A percentile compares a stretch with the other conserved stretches of the same genome.
These are phyloP conservation scores for Heterodera filipjevi DNA, from an alignment of 2,888 invertebrate genomes.

Conservation along the genomic window DNA sequence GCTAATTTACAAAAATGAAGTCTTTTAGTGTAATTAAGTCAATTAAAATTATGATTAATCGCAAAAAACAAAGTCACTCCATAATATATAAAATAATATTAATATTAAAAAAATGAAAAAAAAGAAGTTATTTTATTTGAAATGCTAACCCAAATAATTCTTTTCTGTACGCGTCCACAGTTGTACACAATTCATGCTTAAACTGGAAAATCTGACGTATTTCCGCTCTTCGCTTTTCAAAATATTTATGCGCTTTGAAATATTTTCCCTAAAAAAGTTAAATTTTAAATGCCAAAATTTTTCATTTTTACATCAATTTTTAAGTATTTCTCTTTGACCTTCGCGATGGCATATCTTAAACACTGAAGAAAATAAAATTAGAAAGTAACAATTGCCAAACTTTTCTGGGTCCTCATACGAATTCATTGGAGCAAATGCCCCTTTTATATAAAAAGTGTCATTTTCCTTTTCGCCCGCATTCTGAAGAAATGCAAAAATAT, in stretches of 20 bases:
- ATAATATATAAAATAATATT: too few relatives aligned
- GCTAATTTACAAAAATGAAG: too few relatives aligned
- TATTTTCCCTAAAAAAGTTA: neutral
- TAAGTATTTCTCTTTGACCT: neutral
- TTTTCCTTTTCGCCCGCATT: neutral
- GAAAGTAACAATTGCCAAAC: neutral
- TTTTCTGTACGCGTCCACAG: neutral
- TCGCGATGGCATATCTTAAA: neutral
- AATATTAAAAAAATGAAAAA: neutral
- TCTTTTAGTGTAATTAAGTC: too few relatives aligned
- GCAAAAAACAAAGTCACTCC: too few relatives aligned
- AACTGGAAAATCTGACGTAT: neutral
- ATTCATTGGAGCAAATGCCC: neutral
- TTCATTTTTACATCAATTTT: neutral
- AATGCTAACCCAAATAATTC: neutral
- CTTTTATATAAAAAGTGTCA: neutral
- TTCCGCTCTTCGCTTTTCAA: neutral
- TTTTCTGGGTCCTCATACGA: neutral
- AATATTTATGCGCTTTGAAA: neutral
- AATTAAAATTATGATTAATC: too few relatives aligned
- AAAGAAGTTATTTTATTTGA: neutral
- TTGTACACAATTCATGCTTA: neutral
- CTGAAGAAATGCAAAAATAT: neutral
- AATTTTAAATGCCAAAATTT: neutral
- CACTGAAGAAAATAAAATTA: neutral